phyloP scores from a whole-genome alignment of 2,113 vertebrate species.

The Cairina moschata region DNA sequence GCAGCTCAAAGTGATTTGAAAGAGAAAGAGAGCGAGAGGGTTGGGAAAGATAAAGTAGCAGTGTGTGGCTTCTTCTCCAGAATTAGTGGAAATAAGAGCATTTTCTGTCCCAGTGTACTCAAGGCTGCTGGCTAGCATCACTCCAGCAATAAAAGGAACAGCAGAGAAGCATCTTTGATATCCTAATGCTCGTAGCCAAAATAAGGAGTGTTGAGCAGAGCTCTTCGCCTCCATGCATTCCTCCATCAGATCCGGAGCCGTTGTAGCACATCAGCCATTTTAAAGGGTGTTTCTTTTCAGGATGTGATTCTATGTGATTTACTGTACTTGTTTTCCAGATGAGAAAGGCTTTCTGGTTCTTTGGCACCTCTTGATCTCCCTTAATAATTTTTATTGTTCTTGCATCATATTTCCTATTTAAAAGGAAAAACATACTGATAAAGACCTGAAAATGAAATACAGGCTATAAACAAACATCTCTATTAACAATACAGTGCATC shows the following conservation, averaged over 20 bases:
- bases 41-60: not conserved
- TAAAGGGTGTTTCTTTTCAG: not conserved
- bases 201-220: not conserved
- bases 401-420: not conserved
- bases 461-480: not conserved
- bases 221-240: not conserved
- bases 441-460: not conserved
- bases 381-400: not conserved
- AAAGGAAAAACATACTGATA: not conserved
- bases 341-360: not conserved
- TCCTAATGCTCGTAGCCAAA: not conserved
- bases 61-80: not conserved
- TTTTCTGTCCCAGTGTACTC: not conserved
- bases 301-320: not conserved
- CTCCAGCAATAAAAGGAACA: not conserved
- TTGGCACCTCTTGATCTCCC: not conserved
- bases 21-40: not conserved
- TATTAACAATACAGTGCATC: not conserved
- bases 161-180: not conserved
- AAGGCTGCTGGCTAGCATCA: not conserved
- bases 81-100: not conserved
- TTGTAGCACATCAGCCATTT: not conserved
- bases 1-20: constrained; percentile 7
- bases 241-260: not conserved
- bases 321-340: not conserved